Evolutionary conservation across 2,797 vertebrate genomes (phyloP), one percentile per base, ranked within the genome.

Genomic region (Sphaeramia orbicularis): DNA sequence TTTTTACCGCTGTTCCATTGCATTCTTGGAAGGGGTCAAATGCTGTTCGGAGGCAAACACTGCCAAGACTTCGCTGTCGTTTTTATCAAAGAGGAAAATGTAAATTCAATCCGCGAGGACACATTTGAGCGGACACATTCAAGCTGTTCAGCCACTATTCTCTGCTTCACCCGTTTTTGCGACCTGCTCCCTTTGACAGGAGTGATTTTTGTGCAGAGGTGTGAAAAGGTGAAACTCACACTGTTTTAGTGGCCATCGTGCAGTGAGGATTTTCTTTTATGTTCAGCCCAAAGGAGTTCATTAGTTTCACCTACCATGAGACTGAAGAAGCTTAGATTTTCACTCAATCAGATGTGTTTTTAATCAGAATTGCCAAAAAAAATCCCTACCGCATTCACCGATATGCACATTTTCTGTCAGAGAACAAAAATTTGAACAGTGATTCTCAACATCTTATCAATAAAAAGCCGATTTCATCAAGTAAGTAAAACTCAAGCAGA

Each of bases 11-110:
- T 86, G 74, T 88, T 91, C 88, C 84, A 78, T 68, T 61, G 86
- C 90, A 90, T 93, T 93, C 92, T 92, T 92, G 81, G 52, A 83
- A 86, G 84, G 86, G 92, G 91, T 94, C 91, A 93, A 93, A 92
- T 74, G 90, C 80, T 92, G 76, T 91, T 85, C 80, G 80, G 74
- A 74, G 65, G 65, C 52, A 80, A 86, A 86, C 45, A 32, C 78
- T 68, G 80, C 78, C 76, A 72, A 81, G 78, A 60, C 65, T 76
- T 61, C 32, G 0, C 50, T 56, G 55, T 60, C 53, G 15, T 79
- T 78, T 85, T 61, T 74, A 76, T 82, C 63, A 82, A 80, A 74
- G 73, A 42, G 66, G 54, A 41, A 69, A 61, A 48, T 18, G 35
- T 81, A 67, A 76, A 71, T 38, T 27, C 19, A 8, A 71, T 76